A percentile compares a stretch with the other conserved stretches of the same genome.
phyloP scores from a whole-genome alignment of 2,113 vertebrate genomes.

The Reinhardtius hippoglossoides region DNA sequence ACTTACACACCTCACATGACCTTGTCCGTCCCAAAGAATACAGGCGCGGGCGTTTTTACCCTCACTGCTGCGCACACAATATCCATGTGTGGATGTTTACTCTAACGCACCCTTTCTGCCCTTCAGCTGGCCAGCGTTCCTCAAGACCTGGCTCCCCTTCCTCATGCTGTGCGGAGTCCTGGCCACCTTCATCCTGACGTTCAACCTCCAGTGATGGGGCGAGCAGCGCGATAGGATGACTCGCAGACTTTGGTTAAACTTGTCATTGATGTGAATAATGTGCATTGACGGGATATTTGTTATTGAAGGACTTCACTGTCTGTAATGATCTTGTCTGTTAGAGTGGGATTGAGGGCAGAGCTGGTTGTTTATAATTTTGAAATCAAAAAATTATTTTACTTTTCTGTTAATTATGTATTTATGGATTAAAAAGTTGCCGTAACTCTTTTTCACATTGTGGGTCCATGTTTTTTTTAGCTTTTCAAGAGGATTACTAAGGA shows the following conservation, averaged over 20 bases:
- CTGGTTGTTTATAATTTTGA: too few species aligned
- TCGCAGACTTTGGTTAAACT: slow-evolving; percentile 33
- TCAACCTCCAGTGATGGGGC: slow-evolving; percentile 86
- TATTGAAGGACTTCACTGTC: slow-evolving; percentile 1
- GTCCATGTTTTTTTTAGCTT: background rate
- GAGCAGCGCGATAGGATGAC: background rate
- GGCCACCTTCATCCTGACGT: slow-evolving; percentile 86
- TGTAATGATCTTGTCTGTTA: background rate
- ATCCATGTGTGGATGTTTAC: slow-evolving; percentile 24
- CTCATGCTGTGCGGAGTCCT: slow-evolving; percentile 89
- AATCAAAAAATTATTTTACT: background rate
- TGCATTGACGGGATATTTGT: background rate
- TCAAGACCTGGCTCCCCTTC: slow-evolving; percentile 98
- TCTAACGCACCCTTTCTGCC: slow-evolving; percentile 45
- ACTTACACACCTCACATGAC: slow-evolving; percentile 29
- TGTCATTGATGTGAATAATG: slow-evolving; percentile 8
- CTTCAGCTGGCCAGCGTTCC: slow-evolving; percentile 88
- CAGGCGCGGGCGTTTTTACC: background rate
- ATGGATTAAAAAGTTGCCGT: background rate
- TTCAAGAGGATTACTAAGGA: background rate
- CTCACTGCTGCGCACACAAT: background rate
- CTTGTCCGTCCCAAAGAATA: slow-evolving; percentile 41
- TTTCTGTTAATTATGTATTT: background rate
- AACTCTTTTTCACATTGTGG: background rate
- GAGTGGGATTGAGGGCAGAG: background rate